Percentiles rank a stretch among this genome's conserved stretches.
These are phyloP conservation scores for Galeopterus variegatus DNA, from an alignment of 2,113 vertebrate species.

Conservation along the genomic window DNA sequence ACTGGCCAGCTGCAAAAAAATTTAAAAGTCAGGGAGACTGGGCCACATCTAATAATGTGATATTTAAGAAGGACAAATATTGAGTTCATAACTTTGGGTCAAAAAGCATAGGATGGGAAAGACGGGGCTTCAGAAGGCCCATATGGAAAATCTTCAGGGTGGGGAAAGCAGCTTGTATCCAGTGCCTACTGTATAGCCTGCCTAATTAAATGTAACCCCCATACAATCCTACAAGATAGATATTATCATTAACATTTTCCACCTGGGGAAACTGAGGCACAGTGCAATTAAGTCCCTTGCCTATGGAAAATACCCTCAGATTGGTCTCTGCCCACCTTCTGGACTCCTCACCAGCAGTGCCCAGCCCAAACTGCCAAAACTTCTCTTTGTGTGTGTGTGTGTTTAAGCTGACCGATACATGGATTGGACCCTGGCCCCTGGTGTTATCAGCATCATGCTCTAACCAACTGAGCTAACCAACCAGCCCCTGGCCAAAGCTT, in stretches of 20 bases:
- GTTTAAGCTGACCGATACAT: no score
- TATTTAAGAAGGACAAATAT: not conserved
- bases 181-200: not conserved
- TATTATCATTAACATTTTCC: not conserved
- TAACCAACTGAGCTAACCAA: no score
- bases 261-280: not conserved
- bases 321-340: not conserved
- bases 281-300: not conserved
- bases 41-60: not conserved
- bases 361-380: no score
- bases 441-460: no score
- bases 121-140: not conserved
- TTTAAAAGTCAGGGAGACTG: not conserved
- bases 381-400: no score
- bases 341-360: not conserved
- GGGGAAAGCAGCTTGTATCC: not conserved
- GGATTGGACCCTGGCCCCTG: no score
- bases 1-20: no score
- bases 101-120: not conserved
- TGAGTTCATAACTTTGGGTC: not conserved
- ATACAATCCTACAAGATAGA: not conserved
- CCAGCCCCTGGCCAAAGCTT: no score
- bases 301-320: not conserved
- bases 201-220: not conserved
- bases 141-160: not conserved